Evolutionary conservation across 2,797 vertebrate species (phyloP), one percentile per base, ranked within the genome.

Genomic region (Enteromius unitaeniatus): DNA sequence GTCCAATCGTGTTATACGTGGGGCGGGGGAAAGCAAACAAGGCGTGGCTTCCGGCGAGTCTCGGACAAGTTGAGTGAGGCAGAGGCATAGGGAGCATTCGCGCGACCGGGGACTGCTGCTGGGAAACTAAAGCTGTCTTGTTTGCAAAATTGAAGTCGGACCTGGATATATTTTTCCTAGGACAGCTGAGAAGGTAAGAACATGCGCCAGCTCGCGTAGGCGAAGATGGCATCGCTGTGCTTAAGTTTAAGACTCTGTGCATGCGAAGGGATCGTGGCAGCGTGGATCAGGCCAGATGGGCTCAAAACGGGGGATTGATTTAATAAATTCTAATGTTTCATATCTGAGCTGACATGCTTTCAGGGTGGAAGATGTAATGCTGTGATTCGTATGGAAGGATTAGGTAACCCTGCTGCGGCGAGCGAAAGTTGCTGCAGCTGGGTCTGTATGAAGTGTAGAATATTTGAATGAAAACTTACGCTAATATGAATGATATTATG

Each of bases 111-210:
- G 86, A 85, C 79, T 31, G 67, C 42, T 31, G 79, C 40, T 26
- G 82, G 74, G 23, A 26, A 72, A 1, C 26, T n/a, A 15, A 58
- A 70, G 64, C 73, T 72, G 60, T 72, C 53, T 37, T 51, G 26
- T 55, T 75, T 67, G 40, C 49, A 68, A 7, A 79, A 15, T 74
- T 77, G 79, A 73, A 62, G 23, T 77, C 79, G 78, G 62, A 53
- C 45, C 49, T 77, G 90, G 92, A 91, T 64, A 49, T 78, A 76
- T 58, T 92, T 91, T 91, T 82, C 55, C 62, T 9, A 88, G 89
- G 90, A 90, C 84, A 83, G 87, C 88, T 84, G 87, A 89, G 91
- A 91, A 92, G 84, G 84, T 85, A 60, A 86, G 79, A 11, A 53
- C 42, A 15, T 17, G 15, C 6, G 6, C 17, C 42, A 26, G 28